A percentile compares a stretch with the other conserved stretches of the same genome.
Evolutionary conservation across 2,113 vertebrate genomes (phyloP).

Genomic region (Gadus chalcogrammus): DNA sequence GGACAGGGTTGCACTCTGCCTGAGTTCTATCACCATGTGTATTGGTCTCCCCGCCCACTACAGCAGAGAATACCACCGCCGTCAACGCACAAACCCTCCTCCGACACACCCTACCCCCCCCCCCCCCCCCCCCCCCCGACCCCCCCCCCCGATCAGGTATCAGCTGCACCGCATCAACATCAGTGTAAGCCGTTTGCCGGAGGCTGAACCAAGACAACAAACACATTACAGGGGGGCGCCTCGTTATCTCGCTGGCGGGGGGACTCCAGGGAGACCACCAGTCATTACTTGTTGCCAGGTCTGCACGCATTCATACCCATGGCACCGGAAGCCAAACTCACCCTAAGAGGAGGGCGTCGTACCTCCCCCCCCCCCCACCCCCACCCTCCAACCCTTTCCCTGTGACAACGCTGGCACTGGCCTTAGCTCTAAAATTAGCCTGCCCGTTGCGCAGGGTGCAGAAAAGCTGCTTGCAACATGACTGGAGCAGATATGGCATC

Average conservation of each 20-base stretch:
- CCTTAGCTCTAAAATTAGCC: too few relatives aligned
- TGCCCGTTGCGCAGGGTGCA: too few relatives aligned
- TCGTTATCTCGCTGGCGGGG: conserved; percentile 45
- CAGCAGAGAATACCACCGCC: too few relatives aligned
- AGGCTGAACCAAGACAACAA: conserved; percentile 20
- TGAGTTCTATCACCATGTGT: conserved; percentile 23
- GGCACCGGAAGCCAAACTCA: conserved; percentile 36
- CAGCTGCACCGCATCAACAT: not conserved
- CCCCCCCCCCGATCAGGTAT: not conserved
- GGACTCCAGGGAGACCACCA: conserved; percentile 60
- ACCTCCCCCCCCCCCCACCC: too few relatives aligned
- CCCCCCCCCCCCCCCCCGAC: not conserved
- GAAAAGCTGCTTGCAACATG: too few relatives aligned
- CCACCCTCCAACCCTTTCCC: too few relatives aligned
- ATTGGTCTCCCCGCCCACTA: conserved; percentile 7
- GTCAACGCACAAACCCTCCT: not conserved
- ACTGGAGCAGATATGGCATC: too few relatives aligned
- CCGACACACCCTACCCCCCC: not conserved
- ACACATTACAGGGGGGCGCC: conserved; percentile 61
- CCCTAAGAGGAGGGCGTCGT: conserved; percentile 28
- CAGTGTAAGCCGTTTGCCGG: not conserved
- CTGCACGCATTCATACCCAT: conserved; percentile 30
- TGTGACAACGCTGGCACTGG: too few relatives aligned
- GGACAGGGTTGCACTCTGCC: conserved; percentile 24
- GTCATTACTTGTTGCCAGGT: conserved; percentile 48